Percentiles rank a stretch among this genome's conserved stretches.
These are phyloP conservation scores for Acronicta psi DNA, from an alignment of 2,888 invertebrate species.

Conservation along the genomic window DNA sequence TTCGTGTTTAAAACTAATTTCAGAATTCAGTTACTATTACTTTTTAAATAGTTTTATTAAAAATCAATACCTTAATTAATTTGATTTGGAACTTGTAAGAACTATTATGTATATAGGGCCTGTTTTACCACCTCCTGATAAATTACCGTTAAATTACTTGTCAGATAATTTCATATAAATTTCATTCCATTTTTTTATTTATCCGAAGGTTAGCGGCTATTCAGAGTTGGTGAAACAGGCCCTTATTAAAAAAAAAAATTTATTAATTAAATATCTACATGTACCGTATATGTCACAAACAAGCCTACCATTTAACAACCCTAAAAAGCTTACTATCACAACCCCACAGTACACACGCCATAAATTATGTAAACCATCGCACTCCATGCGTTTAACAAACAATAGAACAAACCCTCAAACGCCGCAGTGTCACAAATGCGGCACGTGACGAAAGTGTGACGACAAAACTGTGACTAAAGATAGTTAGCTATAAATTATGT, in stretches of 20 bases:
- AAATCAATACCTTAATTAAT: too few relatives aligned
- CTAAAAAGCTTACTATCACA: not conserved
- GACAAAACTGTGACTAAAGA: conserved; percentile 45
- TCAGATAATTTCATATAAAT: too few relatives aligned
- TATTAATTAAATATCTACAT: not conserved
- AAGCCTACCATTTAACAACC: conserved; percentile 6
- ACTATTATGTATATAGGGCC: too few relatives aligned
- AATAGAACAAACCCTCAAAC: conserved; percentile 40
- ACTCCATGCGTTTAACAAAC: conserved; percentile 36
- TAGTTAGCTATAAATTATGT: conserved; percentile 43
- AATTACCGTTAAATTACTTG: too few relatives aligned
- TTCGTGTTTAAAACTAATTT: too few relatives aligned
- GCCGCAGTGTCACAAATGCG: conserved; percentile 28
- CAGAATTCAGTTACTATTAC: too few relatives aligned
- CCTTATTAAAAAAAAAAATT: not conserved
- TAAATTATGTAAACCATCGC: conserved; percentile 39
- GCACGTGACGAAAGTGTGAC: conserved; percentile 53
- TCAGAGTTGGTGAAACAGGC: too few relatives aligned
- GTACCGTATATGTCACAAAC: not conserved
- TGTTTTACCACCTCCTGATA: too few relatives aligned
- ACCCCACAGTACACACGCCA: conserved; percentile 8
- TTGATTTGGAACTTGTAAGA: too few relatives aligned
- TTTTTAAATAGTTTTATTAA: too few relatives aligned
- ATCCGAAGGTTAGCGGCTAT: too few relatives aligned
- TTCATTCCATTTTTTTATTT: too few relatives aligned